These are phyloP conservation scores for Parotocinclus haroldoi DNA, from an alignment of 2,797 vertebrate genomes.

Conservation along the genomic window DNA sequence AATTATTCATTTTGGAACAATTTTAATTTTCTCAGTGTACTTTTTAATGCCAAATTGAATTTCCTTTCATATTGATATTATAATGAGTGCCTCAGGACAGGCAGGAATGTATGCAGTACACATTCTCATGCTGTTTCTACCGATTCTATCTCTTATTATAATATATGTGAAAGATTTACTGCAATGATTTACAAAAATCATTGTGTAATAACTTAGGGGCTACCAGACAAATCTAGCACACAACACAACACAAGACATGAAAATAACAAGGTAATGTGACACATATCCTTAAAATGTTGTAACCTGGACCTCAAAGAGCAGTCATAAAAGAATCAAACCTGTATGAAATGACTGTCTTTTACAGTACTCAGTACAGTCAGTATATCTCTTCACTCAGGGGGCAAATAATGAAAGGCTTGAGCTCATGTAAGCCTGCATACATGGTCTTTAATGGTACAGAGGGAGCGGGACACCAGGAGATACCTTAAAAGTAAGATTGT, in stretches of 20 bases:
- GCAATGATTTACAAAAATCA: too few species aligned
- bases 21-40: conserved; percentile 33
- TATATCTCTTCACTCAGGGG: conserved; percentile 44
- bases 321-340: neutral
- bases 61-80: conserved; percentile 44
- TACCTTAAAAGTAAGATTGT: conserved; percentile 30
- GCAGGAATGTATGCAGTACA: conserved; percentile 13
- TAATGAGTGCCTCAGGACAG: conserved; percentile 33
- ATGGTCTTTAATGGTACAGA: conserved; percentile 41
- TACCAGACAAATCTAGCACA: too few species aligned
- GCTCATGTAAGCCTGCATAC: conserved; percentile 59
- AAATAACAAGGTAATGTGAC: neutral
- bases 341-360: too few species aligned
- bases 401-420: conserved; percentile 64
- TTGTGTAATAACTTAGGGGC: too few species aligned
- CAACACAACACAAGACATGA: conserved; percentile 1
- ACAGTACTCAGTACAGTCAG: too few species aligned
- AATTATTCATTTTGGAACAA: conserved; percentile 44
- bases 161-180: conserved; percentile 42
- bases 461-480: conserved; percentile 25
- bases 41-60: conserved; percentile 34
- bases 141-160: conserved; percentile 25
- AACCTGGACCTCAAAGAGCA: neutral
- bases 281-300: neutral
- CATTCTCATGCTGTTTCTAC: conserved; percentile 26